Evolutionary conservation across 1,140 invertebrate genomes (phyloP).

Genomic region (Eumaeus atala): DNA sequence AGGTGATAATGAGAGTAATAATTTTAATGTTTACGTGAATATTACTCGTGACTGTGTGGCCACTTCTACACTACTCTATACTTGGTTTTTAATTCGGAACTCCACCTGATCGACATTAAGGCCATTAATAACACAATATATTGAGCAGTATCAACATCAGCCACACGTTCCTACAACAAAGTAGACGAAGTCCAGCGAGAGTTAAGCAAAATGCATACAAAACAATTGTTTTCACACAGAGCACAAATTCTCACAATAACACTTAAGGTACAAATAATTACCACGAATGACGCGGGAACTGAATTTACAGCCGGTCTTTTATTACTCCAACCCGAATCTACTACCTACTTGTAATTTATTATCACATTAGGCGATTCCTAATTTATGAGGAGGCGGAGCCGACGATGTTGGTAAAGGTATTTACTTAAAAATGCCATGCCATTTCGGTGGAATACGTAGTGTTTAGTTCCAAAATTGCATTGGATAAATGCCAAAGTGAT

Average conservation of each 20-base stretch:
- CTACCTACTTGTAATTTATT: slow-evolving; percentile 12
- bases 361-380: slow-evolving; percentile 11
- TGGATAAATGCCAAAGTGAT: slow-evolving; percentile 39
- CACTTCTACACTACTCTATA: too few species aligned
- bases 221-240: too few species aligned
- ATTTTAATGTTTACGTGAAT: too few species aligned
- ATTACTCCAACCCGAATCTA: slow-evolving; percentile 12
- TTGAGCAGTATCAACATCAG: too few species aligned
- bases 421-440: slow-evolving; percentile 21
- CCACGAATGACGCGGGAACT: background rate
- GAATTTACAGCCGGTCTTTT: slow-evolving; percentile 1
- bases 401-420: slow-evolving; percentile 4
- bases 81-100: too few species aligned
- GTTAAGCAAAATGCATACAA: too few species aligned
- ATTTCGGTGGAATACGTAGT: slow-evolving; percentile 31
- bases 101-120: too few species aligned
- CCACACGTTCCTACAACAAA: too few species aligned
- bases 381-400: slow-evolving; percentile 9
- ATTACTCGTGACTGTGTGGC: too few species aligned
- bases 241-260: background rate
- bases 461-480: slow-evolving; percentile 39
- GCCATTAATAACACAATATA: too few species aligned
- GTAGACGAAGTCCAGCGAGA: too few species aligned
- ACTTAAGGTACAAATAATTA: slow-evolving; percentile 6
- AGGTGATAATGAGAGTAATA: too few species aligned